These are phyloP conservation scores for Patella ulyssiponensis DNA, from an alignment of 2,888 invertebrate species.

Conservation along the genomic window DNA sequence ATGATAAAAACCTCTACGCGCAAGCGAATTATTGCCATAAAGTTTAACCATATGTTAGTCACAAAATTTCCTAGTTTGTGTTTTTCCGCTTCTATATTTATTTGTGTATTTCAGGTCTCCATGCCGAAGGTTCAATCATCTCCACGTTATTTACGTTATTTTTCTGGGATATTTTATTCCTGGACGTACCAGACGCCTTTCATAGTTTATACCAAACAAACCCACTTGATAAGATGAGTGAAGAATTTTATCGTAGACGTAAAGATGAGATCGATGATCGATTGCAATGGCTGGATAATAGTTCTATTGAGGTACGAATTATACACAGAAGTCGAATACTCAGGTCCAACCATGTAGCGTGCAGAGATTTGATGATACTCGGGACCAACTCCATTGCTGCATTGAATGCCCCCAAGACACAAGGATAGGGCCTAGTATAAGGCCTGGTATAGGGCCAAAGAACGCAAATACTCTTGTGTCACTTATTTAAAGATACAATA, in stretches of 20 bases:
- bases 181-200: slow-evolving; percentile 78
- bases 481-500: too few species aligned
- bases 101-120: slow-evolving; percentile 76
- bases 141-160: slow-evolving; percentile 79
- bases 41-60: too few species aligned
- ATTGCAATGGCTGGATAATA: slow-evolving; percentile 63
- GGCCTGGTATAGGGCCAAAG: too few species aligned
- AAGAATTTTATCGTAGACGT: slow-evolving; percentile 80
- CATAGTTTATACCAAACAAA: slow-evolving; percentile 78
- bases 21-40: too few species aligned
- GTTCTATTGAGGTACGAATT: slow-evolving; percentile 49
- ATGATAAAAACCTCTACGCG: too few species aligned
- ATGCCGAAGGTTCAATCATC: slow-evolving; percentile 81
- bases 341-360: not conserved
- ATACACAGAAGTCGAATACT: not conserved
- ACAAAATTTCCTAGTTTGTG: too few species aligned
- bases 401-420: too few species aligned
- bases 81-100: too few species aligned
- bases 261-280: slow-evolving; percentile 77
- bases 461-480: too few species aligned
- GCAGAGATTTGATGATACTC: not conserved
- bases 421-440: too few species aligned
- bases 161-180: slow-evolving; percentile 86
- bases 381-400: not conserved
- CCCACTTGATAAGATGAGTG: slow-evolving; percentile 82